These are phyloP conservation scores for Lordiphosa andalusiaca DNA, from an alignment of 2,888 invertebrate genomes.

Conservation along the genomic window DNA sequence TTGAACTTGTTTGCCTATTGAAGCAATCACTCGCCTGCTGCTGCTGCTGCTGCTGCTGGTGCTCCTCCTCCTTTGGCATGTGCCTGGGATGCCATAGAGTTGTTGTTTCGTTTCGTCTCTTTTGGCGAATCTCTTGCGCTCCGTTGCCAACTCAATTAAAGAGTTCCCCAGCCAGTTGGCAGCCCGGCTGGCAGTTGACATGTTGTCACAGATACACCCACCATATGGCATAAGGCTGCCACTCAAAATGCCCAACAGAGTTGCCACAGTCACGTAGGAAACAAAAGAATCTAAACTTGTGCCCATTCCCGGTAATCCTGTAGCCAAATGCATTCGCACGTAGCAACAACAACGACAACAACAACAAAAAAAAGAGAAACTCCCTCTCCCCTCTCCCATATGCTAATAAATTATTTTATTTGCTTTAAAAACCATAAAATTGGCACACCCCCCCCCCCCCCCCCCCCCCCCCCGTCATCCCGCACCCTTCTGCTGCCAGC, in stretches of 20 bases:
- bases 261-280: slow-evolving; percentile 26
- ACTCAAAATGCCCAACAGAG: slow-evolving; percentile 22
- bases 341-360: no score
- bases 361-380: slow-evolving; percentile 6
- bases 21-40: slow-evolving; percentile 2
- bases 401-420: slow-evolving; percentile 51
- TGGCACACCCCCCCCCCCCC: slow-evolving; percentile 4
- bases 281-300: slow-evolving; percentile 1
- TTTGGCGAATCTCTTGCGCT: slow-evolving; percentile 10
- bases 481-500: not conserved
- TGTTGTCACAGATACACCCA: slow-evolving; percentile 2
- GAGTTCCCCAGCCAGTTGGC: slow-evolving; percentile 4
- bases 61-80: not conserved
- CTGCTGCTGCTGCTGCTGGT: not conserved
- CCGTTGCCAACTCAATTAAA: slow-evolving; percentile 37
- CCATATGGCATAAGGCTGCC: slow-evolving; percentile 15
- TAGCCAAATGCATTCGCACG: slow-evolving; percentile 7
- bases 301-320: slow-evolving; percentile 7
- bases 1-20: slow-evolving; percentile 12
- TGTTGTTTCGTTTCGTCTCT: not conserved
- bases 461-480: not conserved
- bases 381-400: slow-evolving; percentile 20
- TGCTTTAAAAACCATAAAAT: slow-evolving; percentile 41
- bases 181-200: not conserved
- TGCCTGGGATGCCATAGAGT: not conserved